Evolutionary conservation across 2,888 invertebrate genomes (phyloP), one percentile per base, ranked within the genome.

Genomic region (Temnothorax unifasciatus): DNA sequence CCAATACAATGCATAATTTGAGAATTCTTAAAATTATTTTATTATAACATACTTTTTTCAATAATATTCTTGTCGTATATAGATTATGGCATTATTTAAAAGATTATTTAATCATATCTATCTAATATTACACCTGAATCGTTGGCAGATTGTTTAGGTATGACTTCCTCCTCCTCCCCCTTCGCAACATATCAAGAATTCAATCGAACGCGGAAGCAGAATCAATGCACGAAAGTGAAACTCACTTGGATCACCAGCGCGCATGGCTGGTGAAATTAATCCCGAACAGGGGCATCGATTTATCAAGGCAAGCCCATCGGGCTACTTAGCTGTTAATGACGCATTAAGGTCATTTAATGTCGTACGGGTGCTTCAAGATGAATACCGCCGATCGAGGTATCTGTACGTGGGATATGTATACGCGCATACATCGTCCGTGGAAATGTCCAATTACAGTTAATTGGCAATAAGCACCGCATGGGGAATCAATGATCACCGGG

Each of bases 401-500:
- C 57, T 57, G 44, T 29, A 15, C 41, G 44, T 44, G 61, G 38
- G 41, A 75, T 64, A n/a, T 44, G 59, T 29, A 74, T 57, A 61
- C 75, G 50, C 54, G 71, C 81, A 61, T 77, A 77, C 29, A 76
- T 77, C 73, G 79, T 71, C 73, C 18, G 68, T 82, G 85, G 81
- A 83, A 87, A 84, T 57, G 68, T 81, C 52, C 81, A 84, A 86
- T 87, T 86, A 84, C 83, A 50, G 76, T 82, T 85, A 86, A 86
- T 83, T 87, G 83, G 84, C 84, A 84, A 87, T 87, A 87, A 87
- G 81, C 84, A 83, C 81, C 68, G 74, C 73, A 38, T n/a, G 34
- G 76, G 79, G 79, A 87, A 87, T 87, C 87, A 77, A 86, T 86
- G 88, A 85, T 85, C 83, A 21, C 61, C 66, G 63, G 21, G n/a